Conservation (phyloP, 2,113 vertebrate species). For the Dermatemys mawii region DNA sequence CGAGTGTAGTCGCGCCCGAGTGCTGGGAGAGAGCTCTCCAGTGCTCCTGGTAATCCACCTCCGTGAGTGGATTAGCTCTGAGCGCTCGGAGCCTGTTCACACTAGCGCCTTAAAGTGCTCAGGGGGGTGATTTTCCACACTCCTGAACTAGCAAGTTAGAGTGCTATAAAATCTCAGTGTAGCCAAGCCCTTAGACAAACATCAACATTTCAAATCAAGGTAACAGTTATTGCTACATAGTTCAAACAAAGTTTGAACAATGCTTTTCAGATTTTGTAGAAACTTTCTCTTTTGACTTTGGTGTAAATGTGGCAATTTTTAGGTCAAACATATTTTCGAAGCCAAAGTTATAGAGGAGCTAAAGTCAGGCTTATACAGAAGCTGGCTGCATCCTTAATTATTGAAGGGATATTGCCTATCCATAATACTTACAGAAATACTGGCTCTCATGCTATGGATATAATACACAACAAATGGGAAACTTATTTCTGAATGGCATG, state of each 20-base stretch:
- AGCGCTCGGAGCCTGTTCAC: no score
- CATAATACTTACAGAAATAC: background rate
- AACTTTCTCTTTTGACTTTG: background rate
- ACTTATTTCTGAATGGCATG: background rate
- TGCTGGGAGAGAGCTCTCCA: no score
- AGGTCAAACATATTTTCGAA: background rate
- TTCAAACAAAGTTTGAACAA: background rate
- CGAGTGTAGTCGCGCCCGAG: no score
- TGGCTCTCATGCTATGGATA: rapidly evolving
- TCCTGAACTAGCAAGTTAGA: no score
- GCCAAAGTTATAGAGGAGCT: background rate
- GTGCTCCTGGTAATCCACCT: no score
- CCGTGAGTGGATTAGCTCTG: no score
- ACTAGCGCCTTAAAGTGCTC: no score
- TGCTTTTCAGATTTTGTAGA: background rate
- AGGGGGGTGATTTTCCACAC: no score
- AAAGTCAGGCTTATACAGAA: background rate
- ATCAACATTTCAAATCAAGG: background rate
- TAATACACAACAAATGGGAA: rapidly evolving
- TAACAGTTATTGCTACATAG: background rate
- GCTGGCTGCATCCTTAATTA: background rate
- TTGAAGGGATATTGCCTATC: background rate
- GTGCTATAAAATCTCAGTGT: no score
- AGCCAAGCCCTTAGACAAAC: no score
- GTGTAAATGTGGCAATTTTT: rapidly evolving